These are phyloP conservation scores for Coelopa pilipes DNA, from an alignment of 2,888 invertebrate species.

Conservation along the genomic window DNA sequence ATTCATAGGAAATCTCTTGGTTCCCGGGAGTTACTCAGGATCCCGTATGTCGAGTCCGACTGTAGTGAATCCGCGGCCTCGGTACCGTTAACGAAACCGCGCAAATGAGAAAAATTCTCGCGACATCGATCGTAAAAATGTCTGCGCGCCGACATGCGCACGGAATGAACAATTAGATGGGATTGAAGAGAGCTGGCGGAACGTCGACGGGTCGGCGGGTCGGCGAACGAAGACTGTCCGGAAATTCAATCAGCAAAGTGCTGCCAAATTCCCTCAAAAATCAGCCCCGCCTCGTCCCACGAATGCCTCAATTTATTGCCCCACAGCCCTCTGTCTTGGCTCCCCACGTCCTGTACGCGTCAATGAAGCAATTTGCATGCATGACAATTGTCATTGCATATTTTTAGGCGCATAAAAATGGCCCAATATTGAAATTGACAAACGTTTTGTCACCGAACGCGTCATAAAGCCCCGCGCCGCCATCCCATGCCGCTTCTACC, in stretches of 20 bases:
- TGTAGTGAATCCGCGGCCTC: no score
- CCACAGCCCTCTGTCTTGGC: constrained; percentile 3
- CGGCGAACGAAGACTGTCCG: not conserved
- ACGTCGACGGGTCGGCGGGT: not conserved
- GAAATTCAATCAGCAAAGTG: constrained; percentile 62
- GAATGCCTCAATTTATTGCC: constrained; percentile 27
- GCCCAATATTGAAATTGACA: constrained; percentile 55
- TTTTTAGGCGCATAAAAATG: constrained; percentile 51
- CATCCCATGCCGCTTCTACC: not conserved
- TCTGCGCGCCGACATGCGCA: not conserved
- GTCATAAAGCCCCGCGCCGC: not conserved
- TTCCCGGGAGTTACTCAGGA: no score
- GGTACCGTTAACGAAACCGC: not conserved
- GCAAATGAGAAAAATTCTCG: not conserved
- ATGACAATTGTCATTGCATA: constrained; percentile 63
- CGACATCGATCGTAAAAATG: constrained; percentile 6
- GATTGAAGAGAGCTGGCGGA: constrained; percentile 2
- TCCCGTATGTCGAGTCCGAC: no score
- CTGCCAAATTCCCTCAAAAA: constrained; percentile 36
- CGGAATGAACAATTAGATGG: constrained; percentile 10
- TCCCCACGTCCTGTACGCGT: constrained; percentile 31
- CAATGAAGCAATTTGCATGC: constrained; percentile 65
- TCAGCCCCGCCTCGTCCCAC: not conserved
- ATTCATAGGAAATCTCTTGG: no score
- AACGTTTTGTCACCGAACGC: constrained; percentile 36